Base-by-base conservation (phyloP, 1,140 invertebrate genomes). In the Sipha flava region DNA sequence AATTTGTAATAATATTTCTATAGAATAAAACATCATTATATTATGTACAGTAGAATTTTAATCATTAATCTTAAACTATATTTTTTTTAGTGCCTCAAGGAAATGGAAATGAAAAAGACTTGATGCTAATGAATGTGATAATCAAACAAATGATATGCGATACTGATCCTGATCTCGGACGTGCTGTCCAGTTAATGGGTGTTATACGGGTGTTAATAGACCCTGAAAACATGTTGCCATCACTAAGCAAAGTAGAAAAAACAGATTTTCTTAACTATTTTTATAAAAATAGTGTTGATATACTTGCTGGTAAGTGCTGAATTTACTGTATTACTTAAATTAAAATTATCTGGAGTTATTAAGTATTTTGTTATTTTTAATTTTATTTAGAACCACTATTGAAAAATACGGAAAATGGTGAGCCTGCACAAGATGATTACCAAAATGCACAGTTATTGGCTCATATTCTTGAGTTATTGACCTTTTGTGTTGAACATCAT, bases 401-500 rank as follows among this genome's bases (percentile, higher is more conserved):
- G 84, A 90, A 92, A 21, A 97, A 97, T 84, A 98, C 96, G 37
- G 90, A 90, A 14, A 93, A 93, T 64, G 94, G 95, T 81, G 91
- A 91, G 83, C 94, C 94, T 18, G 91, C 89, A 75, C 93, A 91
- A 85, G 97, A 99, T 87, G 96, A 98, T 86, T 98, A 97, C 85
- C 92, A 95, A 86, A 97, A 95, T 72, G 96, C 98, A 75, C 97
- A 99, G 87, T 88, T 99, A 66, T 88, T 98, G 54, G 94, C 95
- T 62, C 88, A 99, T 70, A 96, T 99, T 57, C 86, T 99, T 79
- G 97, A 99, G 86, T 87, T 99, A 82, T 88, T 99, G 70, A 95
- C 95, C n/a, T 99, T 99, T 86, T 99, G 97, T 87, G 96, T 99
- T n/a, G 98, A 99, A 87, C 97, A 99, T 88, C 98, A 99, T 87